Base-by-base conservation (phyloP, 2,113 vertebrate genomes). In the Tinamus guttatus region DNA sequence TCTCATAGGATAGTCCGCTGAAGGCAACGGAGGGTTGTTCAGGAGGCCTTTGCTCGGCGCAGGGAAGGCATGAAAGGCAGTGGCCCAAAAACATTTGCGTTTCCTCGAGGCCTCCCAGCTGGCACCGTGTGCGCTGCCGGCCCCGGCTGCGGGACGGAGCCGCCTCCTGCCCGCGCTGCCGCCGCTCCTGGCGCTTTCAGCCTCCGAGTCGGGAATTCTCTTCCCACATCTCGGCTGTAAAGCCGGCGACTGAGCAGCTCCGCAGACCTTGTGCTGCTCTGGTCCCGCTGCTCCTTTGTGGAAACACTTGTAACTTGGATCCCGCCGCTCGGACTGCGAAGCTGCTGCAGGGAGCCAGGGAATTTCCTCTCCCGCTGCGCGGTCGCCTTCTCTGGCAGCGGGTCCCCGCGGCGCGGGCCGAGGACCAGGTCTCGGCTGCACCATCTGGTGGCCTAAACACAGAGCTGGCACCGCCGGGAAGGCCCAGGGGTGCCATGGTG, bases 41-140 rank as follows among this genome's bases (percentile, higher is more conserved):
- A 71, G 58, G 78, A 78, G 74, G 47, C 68, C 62, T 34, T 11
- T 60, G 70, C 78, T 94, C 85, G 58, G 43, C 22, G 41, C 15
- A 11, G 59, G 85, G 90, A 95, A 94, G 91, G 67, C 49, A 91
- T 90, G 90, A 91, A 92, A 91, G 75, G 81, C 71, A 52, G 67
- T 20, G 11, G 87, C 67, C 56, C 69, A 41, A 6, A 73, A 78
- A 87, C 94, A 68, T 96, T 91, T 95, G 59, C 79, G 43, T 96
- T 95, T 96, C 93, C 95, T 89, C 69, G 93, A 95, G 93, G 89
- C 95, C 81, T 68, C 93, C 2, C 0, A 3, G 15, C 91, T 95
- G 96, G 95, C 95, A 49, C 2, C 0, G 69, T 0, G 27, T 2
- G 18, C 76, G 85, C 79, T 94, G 93, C 87, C 14, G 71, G 78